Evolutionary conservation across 2,888 invertebrate genomes (phyloP).

Genomic region (Eumerus sabulonum): DNA sequence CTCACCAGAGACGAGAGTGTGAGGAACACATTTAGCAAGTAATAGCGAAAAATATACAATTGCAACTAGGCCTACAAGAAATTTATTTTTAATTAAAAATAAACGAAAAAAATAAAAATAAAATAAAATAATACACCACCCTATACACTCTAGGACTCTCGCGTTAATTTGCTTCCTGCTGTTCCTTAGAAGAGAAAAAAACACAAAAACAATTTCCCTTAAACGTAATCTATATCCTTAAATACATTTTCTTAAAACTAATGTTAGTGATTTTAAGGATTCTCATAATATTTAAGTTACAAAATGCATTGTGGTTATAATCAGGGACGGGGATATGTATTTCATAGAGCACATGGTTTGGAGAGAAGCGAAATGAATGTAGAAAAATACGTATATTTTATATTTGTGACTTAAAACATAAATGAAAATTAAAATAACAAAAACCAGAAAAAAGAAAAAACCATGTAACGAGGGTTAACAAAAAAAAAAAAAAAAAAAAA

Average conservation of each 20-base stretch:
- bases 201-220: constrained; percentile 18
- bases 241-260: constrained; percentile 32
- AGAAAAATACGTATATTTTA: constrained; percentile 29
- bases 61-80: no score
- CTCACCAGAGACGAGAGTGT: no score
- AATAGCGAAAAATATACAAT: not conserved
- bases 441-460: constrained; percentile 25
- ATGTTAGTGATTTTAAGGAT: constrained; percentile 50
- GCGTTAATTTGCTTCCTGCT: constrained; percentile 38
- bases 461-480: constrained; percentile 34
- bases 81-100: not conserved
- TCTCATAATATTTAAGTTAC: constrained; percentile 12
- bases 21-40: not conserved
- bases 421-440: constrained; percentile 28
- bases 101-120: constrained; percentile 1
- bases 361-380: constrained; percentile 14
- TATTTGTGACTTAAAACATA: constrained; percentile 64
- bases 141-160: constrained; percentile 70
- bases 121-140: constrained; percentile 64
- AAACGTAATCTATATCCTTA: constrained; percentile 19
- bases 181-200: constrained; percentile 14
- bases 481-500: constrained; percentile 19
- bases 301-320: constrained; percentile 43
- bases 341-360: constrained; percentile 43
- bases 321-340: no score